Evolutionary conservation across 2,797 vertebrate genomes (phyloP).

Genomic region (Squalus acanthias): DNA sequence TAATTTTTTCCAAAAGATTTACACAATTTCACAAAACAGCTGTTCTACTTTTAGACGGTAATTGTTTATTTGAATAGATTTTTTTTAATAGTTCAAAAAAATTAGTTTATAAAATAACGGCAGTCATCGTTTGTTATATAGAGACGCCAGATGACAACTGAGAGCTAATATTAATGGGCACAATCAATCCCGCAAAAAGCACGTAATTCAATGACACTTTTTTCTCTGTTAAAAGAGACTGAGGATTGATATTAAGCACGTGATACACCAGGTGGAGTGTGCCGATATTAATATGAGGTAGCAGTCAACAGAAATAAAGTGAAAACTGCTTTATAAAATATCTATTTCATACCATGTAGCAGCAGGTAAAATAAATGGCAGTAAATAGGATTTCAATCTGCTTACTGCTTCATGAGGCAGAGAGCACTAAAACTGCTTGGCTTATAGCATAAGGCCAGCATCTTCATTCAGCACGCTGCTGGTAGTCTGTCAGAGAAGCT

Average conservation of each 20-base stretch:
- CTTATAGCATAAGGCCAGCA: background rate
- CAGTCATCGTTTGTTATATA: background rate
- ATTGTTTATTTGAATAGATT: conserved; percentile 29
- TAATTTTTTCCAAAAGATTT: conserved; percentile 27
- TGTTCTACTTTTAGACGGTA: conserved; percentile 26
- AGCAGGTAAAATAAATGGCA: background rate
- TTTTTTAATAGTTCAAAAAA: conserved; percentile 25
- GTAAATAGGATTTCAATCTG: background rate
- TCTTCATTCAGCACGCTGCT: background rate
- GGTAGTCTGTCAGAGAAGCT: background rate
- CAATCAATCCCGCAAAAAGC: conserved; percentile 19
- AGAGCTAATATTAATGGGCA: conserved; percentile 26
- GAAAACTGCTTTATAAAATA: background rate
- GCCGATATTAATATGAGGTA: background rate
- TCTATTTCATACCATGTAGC: background rate
- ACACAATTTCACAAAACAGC: conserved; percentile 26
- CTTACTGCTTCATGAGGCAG: background rate
- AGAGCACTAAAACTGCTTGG: background rate
- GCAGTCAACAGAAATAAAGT: background rate
- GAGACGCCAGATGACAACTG: background rate
- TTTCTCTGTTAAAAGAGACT: background rate
- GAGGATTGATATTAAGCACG: background rate
- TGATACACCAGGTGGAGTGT: background rate
- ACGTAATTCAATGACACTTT: background rate
- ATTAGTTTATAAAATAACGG: conserved; percentile 28